Evolutionary conservation across 64 coral and sea anemone genomes (phyloP), one percentile per base, ranked within the genome.

Genomic region (Montipora efflorescens): DNA sequence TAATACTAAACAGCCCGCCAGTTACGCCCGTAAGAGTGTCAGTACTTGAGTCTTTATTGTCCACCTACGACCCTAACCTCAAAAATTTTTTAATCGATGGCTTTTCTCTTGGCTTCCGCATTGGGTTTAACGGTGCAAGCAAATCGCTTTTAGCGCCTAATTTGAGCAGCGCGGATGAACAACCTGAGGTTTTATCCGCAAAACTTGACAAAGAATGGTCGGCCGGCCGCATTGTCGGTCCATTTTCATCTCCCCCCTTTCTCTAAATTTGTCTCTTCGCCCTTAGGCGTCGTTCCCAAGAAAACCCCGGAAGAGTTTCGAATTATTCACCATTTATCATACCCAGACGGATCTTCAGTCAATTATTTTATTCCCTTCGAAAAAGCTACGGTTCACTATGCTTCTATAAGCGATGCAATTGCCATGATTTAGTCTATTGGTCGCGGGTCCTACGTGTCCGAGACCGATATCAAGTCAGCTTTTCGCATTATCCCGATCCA

Each of bases 401-500:
- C 44, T 79, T 79, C 44, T 79, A 79, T 79, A 43, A 21, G 79
- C 20, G 79, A 82, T 57, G 79, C 52, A 48, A 82, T 82, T 82
- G 45, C 47, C 45, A 47, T 82, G 47, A 82, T 82, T 82, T 61
- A 82, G 59, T 48, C 25, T 57, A 82, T 82, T 57, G 36, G 73
- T 20, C 3, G n/a, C n/a, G 73, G 8, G n/a, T 75, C 3, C 36
- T 75, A 22, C 36, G 1, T 7, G 73, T 20, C 73, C n/a, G 12
- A 75, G 36, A 75, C 73, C 36, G 87, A 88, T 21, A 75, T 76
- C 25, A 81, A 87, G 44, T 67, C 59, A 8, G 62, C 83, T 48
- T 87, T 87, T 1, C 83, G 83, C 57, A 87, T 87, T 49, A 87
- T 87, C 83, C 67, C 83, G 46, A 87, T 87, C 67, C 83, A 87